Conservation (phyloP, 2,888 invertebrate genomes). For the Agrotis exclamationis region DNA sequence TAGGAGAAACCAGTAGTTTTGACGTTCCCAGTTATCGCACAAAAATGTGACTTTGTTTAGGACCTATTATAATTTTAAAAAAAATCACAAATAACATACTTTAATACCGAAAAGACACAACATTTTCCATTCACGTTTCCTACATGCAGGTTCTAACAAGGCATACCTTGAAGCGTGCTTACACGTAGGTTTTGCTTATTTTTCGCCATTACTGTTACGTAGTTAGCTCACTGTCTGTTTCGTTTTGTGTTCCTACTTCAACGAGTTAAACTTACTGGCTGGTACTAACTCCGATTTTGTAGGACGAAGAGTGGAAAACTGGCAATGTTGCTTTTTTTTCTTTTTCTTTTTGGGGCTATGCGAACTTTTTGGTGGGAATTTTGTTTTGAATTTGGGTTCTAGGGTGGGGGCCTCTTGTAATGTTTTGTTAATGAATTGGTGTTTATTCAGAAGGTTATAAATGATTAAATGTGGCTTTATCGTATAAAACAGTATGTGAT, state of each 20-base stretch:
- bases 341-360: conserved; percentile 6
- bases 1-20: too few species aligned
- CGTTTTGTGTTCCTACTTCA: conserved; percentile 70
- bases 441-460: background rate
- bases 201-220: conserved; percentile 69
- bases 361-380: background rate
- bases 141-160: conserved; percentile 53
- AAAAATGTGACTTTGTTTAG: too few species aligned
- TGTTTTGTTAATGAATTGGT: background rate
- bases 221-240: conserved; percentile 71
- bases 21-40: too few species aligned
- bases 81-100: too few species aligned
- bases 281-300: conserved; percentile 28
- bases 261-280: conserved; percentile 53
- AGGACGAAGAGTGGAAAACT: conserved; percentile 27
- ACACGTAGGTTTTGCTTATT: conserved; percentile 64
- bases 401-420: background rate
- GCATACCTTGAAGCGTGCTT: conserved; percentile 36
- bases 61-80: too few species aligned
- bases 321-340: conserved; percentile 25
- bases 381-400: background rate
- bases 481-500: too few species aligned
- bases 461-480: too few species aligned
- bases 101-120: too few species aligned
- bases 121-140: conserved; percentile 14